These are phyloP conservation scores for Lagodon rhomboides DNA, from an alignment of 2,797 vertebrate genomes.

Conservation along the genomic window DNA sequence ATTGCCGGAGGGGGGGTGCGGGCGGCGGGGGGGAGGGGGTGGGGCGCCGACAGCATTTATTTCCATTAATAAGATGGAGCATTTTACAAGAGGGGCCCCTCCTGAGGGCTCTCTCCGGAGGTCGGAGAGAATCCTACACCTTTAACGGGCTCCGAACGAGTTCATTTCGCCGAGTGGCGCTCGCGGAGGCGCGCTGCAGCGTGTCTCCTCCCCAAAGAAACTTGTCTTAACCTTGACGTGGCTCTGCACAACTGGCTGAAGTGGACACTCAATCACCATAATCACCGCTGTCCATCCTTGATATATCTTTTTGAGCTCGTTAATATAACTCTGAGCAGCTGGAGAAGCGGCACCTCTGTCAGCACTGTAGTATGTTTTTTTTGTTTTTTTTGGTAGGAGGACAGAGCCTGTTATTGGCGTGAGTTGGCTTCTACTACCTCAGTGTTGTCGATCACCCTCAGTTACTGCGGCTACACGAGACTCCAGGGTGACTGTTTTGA, in stretches of 20 bases:
- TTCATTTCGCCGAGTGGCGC: conserved; percentile 16
- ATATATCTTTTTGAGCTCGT: conserved; percentile 54
- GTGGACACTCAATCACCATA: conserved; percentile 67
- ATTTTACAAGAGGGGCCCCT: conserved; percentile 70
- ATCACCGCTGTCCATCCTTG: conserved; percentile 67
- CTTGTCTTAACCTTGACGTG: conserved; percentile 64
- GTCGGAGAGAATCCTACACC: conserved; percentile 61
- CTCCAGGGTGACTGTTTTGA: too few relatives aligned
- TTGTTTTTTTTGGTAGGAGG: background rate
- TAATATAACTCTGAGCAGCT: conserved; percentile 55
- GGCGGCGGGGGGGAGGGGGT: conserved; percentile 2
- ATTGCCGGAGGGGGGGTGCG: conserved; percentile 43
- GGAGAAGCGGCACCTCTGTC: conserved; percentile 27
- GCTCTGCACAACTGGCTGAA: conserved; percentile 30
- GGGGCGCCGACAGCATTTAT: conserved; percentile 73
- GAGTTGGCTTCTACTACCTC: background rate
- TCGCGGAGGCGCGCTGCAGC: background rate
- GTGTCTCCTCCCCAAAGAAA: conserved; percentile 26
- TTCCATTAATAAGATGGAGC: conserved; percentile 79
- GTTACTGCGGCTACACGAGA: too few relatives aligned
- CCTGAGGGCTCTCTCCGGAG: conserved; percentile 68
- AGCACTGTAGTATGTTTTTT: conserved; percentile 16
- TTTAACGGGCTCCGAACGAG: conserved; percentile 52
- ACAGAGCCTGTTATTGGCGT: background rate
- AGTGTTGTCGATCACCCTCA: too few relatives aligned